These are phyloP conservation scores for Protomyctophum bolini DNA, from an alignment of 2,113 vertebrate genomes.

Conservation along the genomic window DNA sequence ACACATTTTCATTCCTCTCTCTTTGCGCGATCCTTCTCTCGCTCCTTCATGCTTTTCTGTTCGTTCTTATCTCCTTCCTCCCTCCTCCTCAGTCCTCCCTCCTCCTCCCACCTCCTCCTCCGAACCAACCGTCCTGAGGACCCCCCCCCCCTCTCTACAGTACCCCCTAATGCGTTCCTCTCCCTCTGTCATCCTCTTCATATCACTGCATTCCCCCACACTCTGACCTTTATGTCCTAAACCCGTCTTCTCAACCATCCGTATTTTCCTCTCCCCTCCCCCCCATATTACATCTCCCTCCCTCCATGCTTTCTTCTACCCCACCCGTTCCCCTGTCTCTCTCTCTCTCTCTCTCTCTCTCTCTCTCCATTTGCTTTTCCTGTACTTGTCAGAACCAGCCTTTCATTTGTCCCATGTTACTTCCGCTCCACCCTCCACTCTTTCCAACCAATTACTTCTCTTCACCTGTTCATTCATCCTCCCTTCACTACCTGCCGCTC, in stretches of 20 bases:
- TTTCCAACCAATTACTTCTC: not conserved
- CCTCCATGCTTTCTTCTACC: not conserved
- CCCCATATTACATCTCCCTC: not conserved
- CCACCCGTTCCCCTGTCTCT: slow-evolving; percentile 4
- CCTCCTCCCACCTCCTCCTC: not conserved
- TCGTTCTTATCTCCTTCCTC: not conserved
- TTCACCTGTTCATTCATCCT: not conserved
- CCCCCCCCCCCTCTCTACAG: not conserved
- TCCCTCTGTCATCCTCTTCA: not conserved
- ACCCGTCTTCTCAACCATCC: too few relatives aligned
- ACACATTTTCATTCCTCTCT: too few relatives aligned
- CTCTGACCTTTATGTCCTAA: too few relatives aligned
- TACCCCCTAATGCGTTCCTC: not conserved
- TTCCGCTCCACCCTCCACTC: not conserved
- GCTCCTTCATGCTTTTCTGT: not conserved
- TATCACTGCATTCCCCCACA: too few relatives aligned
- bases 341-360: slow-evolving; percentile 1
- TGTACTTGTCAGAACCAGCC: not conserved
- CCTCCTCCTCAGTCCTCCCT: not conserved
- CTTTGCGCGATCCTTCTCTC: not conserved
- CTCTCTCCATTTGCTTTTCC: not conserved
- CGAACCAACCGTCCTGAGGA: not conserved
- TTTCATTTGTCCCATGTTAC: not conserved
- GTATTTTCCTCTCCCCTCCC: not conserved
- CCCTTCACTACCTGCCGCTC: not conserved